Percentiles rank a stretch among this genome's conserved stretches.
Conservation (phyloP, 2,797 vertebrate genomes). For the Platyrinchus mystaceus region DNA sequence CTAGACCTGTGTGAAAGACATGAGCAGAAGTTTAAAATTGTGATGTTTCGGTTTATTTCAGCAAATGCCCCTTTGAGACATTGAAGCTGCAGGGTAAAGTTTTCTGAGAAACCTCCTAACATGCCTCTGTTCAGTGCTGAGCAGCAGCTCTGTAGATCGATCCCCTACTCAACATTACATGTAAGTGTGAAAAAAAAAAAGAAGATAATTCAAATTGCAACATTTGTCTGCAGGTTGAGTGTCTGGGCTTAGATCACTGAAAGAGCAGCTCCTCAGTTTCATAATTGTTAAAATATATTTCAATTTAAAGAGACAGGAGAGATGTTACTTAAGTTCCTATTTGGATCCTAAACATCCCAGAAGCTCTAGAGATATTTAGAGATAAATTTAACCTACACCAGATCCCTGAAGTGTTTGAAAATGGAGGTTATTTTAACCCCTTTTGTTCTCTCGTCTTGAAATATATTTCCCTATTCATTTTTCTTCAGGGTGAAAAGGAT, state of each 20-base stretch:
- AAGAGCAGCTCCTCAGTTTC: neutral
- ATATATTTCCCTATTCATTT: neutral
- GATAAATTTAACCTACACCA: neutral
- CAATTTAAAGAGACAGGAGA: neutral
- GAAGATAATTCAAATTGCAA: neutral
- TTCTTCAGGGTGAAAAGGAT: conserved; percentile 74
- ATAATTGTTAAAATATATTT: neutral
- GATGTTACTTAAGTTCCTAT: neutral
- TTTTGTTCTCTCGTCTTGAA: neutral
- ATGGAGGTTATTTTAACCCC: neutral
- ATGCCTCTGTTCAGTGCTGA: neutral
- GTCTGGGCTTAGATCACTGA: neutral
- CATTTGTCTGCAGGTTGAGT: neutral
- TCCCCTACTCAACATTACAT: neutral
- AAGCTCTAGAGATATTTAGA: neutral
- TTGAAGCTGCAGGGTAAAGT: neutral
- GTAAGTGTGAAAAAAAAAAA: neutral
- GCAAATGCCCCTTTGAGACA: neutral
- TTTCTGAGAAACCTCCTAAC: neutral
- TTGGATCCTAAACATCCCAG: neutral
- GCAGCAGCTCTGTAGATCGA: neutral
- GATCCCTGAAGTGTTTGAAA: neutral
- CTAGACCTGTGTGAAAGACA: neutral
- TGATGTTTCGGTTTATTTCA: neutral
- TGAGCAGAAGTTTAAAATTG: neutral